Evolutionary conservation across 1,140 invertebrate genomes (phyloP).

Genomic region (Plectrocnemia conspersa): DNA sequence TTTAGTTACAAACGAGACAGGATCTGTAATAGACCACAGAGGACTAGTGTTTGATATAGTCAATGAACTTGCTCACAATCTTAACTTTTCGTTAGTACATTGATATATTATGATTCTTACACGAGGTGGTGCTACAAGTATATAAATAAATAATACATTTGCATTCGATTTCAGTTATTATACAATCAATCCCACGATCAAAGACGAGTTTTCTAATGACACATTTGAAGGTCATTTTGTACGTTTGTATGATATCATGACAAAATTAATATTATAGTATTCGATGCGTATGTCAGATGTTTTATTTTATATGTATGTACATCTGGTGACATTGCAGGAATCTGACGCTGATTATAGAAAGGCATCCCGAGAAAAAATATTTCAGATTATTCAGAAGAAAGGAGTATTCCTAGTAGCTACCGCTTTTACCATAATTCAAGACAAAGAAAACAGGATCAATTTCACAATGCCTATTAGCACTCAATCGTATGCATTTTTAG

Average conservation of each 20-base stretch:
- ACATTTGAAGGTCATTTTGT: constrained; percentile 21
- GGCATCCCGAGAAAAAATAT: constrained; percentile 36
- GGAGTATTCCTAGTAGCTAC: constrained; percentile 65
- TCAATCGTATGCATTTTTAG: constrained; percentile 74
- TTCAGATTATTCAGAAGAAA: constrained; percentile 30
- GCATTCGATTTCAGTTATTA: constrained; percentile 36
- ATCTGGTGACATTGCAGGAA: constrained; percentile 28
- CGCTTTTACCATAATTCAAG: constrained; percentile 63
- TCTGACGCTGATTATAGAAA: constrained; percentile 14
- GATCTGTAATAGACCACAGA: constrained; percentile 52
- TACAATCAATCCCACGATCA: constrained; percentile 36
- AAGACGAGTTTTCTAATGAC: constrained; percentile 34
- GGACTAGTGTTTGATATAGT: constrained; percentile 79
- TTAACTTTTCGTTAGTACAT: constrained; percentile 75
- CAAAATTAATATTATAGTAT: too few species aligned
- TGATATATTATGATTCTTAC: not conserved
- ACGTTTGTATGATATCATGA: not conserved
- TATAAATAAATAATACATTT: constrained; percentile 7
- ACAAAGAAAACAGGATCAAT: constrained; percentile 63
- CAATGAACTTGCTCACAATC: constrained; percentile 64
- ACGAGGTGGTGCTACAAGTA: not conserved
- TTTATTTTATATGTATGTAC: too few species aligned
- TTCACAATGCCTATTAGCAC: constrained; percentile 74
- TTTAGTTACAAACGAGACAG: constrained; percentile 54
- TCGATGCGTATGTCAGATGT: too few species aligned